Conservation (phyloP, 2,797 vertebrate species). For the Microcaecilia unicolor region DNA sequence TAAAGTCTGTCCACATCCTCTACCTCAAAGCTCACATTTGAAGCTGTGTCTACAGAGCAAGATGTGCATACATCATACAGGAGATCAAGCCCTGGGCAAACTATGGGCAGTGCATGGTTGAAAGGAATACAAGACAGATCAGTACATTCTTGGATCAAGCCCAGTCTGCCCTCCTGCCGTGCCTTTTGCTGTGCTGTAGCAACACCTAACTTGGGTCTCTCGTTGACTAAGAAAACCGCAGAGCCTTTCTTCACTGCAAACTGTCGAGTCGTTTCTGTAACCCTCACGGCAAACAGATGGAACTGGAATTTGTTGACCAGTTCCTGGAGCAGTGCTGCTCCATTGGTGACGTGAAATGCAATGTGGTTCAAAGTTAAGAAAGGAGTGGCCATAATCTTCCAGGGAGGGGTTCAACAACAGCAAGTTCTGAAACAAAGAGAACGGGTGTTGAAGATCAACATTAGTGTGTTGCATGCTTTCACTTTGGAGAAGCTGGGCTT, state of each 20-base stretch:
- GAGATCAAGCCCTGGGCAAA: background rate
- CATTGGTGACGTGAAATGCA: slow-evolving; percentile 67
- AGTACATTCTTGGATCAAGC: background rate
- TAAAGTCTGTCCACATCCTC: slow-evolving; percentile 56
- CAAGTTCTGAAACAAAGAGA: too few species aligned
- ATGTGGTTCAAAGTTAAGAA: slow-evolving; percentile 73
- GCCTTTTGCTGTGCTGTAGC: background rate
- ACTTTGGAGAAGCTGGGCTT: too few species aligned
- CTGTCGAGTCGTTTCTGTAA: slow-evolving; percentile 54
- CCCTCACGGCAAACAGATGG: slow-evolving; percentile 58
- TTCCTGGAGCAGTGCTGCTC: slow-evolving; percentile 53
- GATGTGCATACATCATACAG: slow-evolving; percentile 60
- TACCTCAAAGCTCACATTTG: slow-evolving; percentile 85
- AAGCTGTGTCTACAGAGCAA: slow-evolving; percentile 61
- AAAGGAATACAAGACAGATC: background rate
- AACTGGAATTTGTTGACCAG: slow-evolving; percentile 71
- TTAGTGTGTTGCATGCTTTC: too few species aligned
- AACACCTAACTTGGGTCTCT: slow-evolving; percentile 31
- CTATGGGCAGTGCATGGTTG: background rate
- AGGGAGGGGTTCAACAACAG: too few species aligned
- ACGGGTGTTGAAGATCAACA: too few species aligned
- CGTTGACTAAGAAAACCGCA: slow-evolving; percentile 72
- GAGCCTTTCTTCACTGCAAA: slow-evolving; percentile 67
- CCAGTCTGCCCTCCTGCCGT: too few species aligned
- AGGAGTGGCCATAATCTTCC: slow-evolving; percentile 69